Evolutionary conservation across 92 coral and sea anemone species (phyloP).

Genomic region (Actinostola sp.): DNA sequence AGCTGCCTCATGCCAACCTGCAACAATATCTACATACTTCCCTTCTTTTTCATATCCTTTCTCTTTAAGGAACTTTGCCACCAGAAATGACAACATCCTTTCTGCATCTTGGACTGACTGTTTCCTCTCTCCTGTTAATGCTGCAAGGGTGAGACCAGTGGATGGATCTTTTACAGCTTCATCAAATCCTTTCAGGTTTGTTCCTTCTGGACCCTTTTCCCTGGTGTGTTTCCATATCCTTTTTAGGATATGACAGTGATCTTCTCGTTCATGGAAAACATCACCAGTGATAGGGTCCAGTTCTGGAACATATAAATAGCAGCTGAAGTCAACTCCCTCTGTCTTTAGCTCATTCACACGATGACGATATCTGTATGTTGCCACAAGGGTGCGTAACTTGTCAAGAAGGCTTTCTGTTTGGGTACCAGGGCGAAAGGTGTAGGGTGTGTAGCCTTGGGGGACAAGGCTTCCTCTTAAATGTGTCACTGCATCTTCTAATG

Average conservation of each 20-base stretch:
- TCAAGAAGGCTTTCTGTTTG: slow-evolving; percentile 36
- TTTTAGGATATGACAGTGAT: slow-evolving; percentile 58
- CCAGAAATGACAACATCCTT: slow-evolving; percentile 58
- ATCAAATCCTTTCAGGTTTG: slow-evolving; percentile 57
- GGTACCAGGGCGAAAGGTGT: slow-evolving; percentile 45
- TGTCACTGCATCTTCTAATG: slow-evolving; percentile 56
- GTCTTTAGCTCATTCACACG: slow-evolving; percentile 16
- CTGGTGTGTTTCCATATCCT: slow-evolving; percentile 41
- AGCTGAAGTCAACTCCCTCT: slow-evolving; percentile 34
- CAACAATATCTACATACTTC: slow-evolving; percentile 48
- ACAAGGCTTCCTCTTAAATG: slow-evolving; percentile 48
- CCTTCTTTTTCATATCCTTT: slow-evolving; percentile 51
- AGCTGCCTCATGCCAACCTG: slow-evolving; percentile 82
- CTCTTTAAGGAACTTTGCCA: slow-evolving; percentile 42
- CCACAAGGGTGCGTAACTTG: slow-evolving; percentile 50
- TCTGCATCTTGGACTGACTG: slow-evolving; percentile 68
- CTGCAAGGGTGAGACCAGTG: slow-evolving; percentile 63
- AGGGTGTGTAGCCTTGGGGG: slow-evolving; percentile 55
- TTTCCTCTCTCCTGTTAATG: slow-evolving; percentile 62
- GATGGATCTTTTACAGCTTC: slow-evolving; percentile 47
- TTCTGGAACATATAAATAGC: slow-evolving; percentile 45
- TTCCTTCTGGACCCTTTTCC: slow-evolving; percentile 46
- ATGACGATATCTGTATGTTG: slow-evolving; percentile 42
- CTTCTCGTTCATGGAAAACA: slow-evolving; percentile 54
- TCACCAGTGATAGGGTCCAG: slow-evolving; percentile 40